Evolutionary conservation across 2,888 invertebrate species (phyloP).

Genomic region (Drosophila siamana): DNA sequence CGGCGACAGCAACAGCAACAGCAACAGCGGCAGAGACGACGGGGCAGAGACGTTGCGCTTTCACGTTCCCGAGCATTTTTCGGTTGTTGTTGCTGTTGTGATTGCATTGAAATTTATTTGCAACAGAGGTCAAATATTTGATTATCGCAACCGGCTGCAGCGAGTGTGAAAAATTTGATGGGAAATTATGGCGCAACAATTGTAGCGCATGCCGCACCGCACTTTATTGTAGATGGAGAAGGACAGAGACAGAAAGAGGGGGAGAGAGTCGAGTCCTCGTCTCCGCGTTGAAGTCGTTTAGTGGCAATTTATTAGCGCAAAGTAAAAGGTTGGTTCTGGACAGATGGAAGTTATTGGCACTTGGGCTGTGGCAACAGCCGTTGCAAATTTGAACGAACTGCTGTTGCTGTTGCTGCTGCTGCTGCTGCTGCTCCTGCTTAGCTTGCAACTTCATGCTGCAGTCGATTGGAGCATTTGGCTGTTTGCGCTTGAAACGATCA

Average conservation of each 20-base stretch:
- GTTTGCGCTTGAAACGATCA: conserved; percentile 51
- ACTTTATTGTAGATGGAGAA: background rate
- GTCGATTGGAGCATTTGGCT: conserved; percentile 45
- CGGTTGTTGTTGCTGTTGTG: conserved; percentile 53
- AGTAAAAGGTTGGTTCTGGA: conserved; percentile 75
- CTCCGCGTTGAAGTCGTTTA: conserved; percentile 68
- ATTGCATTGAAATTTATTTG: conserved; percentile 82
- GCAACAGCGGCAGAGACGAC: conserved; percentile 37
- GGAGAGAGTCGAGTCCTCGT: background rate
- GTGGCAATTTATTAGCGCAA: conserved; percentile 77
- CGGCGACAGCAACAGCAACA: conserved; percentile 13
- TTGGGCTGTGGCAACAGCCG: conserved; percentile 59
- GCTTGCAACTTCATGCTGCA: conserved; percentile 47
- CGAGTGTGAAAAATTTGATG: conserved; percentile 81
- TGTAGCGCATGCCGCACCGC: conserved; percentile 63
- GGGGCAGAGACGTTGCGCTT: conserved; percentile 63
- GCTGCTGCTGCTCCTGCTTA: conserved; percentile 16
- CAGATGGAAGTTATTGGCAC: conserved; percentile 72
- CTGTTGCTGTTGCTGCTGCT: conserved; percentile 23
- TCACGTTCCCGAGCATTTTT: conserved; percentile 67
- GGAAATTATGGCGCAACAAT: conserved; percentile 80
- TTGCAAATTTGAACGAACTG: conserved; percentile 34
- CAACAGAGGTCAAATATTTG: conserved; percentile 83
- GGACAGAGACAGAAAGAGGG: background rate
- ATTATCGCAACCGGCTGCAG: conserved; percentile 76